Percentiles rank a stretch among this genome's conserved stretches.
Evolutionary conservation across 2,797 vertebrate species (phyloP).

Genomic region (Pyrocephalus nanus): DNA sequence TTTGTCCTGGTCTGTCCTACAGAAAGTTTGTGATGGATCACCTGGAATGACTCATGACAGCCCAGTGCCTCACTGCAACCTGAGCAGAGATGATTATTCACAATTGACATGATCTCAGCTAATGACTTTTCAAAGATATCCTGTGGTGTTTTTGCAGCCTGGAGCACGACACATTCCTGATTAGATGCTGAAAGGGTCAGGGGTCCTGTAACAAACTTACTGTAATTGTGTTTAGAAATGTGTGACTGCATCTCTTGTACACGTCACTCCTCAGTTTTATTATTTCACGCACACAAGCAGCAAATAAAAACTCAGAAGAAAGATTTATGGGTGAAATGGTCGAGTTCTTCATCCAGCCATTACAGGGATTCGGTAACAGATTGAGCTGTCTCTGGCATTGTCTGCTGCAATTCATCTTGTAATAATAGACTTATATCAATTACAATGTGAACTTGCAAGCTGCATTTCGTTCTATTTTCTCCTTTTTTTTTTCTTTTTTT

Average conservation of each 20-base stretch:
- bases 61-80: neutral
- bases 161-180: neutral
- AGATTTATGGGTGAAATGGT: constrained; percentile 30
- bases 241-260: neutral
- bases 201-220: neutral
- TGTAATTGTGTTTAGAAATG: neutral
- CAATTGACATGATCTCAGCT: neutral
- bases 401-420: constrained; percentile 46
- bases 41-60: neutral
- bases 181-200: neutral
- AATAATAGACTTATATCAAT: constrained; percentile 55
- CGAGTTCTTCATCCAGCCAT: constrained; percentile 16
- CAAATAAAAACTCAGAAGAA: constrained; percentile 5
- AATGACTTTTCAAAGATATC: neutral
- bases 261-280: neutral
- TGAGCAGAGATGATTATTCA: neutral
- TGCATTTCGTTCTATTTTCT: neutral
- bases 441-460: constrained; percentile 31
- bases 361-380: constrained; percentile 54
- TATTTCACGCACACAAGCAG: constrained; percentile 36
- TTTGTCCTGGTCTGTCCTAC: neutral
- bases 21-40: neutral
- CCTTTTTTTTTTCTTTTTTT: neutral
- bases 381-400: constrained; percentile 57
- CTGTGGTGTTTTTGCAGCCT: neutral